Evolutionary conservation across 2,888 invertebrate genomes (phyloP).

Genomic region (Synanthedon myopaeformis): DNA sequence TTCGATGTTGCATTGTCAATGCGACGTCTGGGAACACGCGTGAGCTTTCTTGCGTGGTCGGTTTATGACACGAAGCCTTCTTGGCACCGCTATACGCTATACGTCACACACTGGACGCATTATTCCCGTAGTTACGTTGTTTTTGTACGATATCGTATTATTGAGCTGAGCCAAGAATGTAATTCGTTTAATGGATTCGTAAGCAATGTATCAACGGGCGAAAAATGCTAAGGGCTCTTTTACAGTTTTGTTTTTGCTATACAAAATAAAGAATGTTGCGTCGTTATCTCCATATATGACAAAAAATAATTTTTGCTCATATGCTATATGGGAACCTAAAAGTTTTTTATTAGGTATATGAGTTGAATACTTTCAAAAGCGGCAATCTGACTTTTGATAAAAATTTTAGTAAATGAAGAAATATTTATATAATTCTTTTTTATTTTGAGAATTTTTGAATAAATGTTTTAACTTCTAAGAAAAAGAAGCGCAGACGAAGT

Average conservation of each 20-base stretch:
- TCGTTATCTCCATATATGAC: no score
- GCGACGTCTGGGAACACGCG: slow-evolving; percentile 4
- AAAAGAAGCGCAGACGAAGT: no score
- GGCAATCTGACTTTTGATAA: no score
- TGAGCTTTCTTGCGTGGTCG: slow-evolving; percentile 1
- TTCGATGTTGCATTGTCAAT: slow-evolving; percentile 24
- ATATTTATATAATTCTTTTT: no score
- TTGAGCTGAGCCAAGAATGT: slow-evolving; percentile 44
- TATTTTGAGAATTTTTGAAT: no score
- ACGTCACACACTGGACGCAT: slow-evolving; percentile 4
- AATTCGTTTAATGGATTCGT: slow-evolving; percentile 46
- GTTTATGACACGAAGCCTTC: not conserved
- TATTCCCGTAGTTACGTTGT: slow-evolving; percentile 26
- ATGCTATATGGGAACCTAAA: no score
- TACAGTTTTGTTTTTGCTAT: slow-evolving; percentile 1
- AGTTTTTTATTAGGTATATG: no score
- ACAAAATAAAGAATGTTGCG: slow-evolving; percentile 1
- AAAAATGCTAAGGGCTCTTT: slow-evolving; percentile 6
- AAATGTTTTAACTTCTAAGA: no score
- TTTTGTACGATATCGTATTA: slow-evolving; percentile 25
- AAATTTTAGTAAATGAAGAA: no score
- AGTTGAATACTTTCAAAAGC: no score
- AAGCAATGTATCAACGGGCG: slow-evolving; percentile 33
- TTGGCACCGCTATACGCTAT: not conserved
- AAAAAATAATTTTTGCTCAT: no score